phyloP scores from a whole-genome alignment of 2,888 invertebrate species.

The Parascotia fuliginaria region DNA sequence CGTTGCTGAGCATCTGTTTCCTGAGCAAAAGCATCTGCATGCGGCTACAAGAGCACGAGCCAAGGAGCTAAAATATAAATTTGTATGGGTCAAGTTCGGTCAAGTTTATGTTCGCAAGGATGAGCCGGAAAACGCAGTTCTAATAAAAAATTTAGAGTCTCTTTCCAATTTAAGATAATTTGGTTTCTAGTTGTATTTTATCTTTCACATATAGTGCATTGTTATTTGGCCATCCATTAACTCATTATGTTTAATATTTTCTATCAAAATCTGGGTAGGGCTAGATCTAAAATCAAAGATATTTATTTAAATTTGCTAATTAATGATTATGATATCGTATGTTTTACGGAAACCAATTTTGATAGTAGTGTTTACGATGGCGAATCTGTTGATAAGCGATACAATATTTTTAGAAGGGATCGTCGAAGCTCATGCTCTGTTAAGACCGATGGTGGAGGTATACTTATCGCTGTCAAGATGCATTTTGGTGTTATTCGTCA shows the following conservation, averaged over 20 bases:
- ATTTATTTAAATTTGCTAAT: conserved; percentile 11
- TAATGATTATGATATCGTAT: conserved; percentile 17
- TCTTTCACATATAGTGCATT: not conserved
- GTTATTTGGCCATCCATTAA: not conserved
- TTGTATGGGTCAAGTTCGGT: conserved; percentile 8
- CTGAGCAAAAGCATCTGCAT: conserved; percentile 8
- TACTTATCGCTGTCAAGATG: conserved; percentile 11
- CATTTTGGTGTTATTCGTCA: conserved; percentile 24
- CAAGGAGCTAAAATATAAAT: conserved; percentile 1
- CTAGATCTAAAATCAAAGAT: conserved; percentile 4
- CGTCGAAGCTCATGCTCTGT: not conserved
- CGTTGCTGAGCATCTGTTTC: conserved; percentile 9
- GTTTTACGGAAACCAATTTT: conserved; percentile 21
- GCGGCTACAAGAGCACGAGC: not conserved
- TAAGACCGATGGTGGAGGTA: conserved; percentile 22
- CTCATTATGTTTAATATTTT: not conserved
- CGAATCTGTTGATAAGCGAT: conserved; percentile 16
- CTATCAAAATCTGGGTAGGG: conserved; percentile 16
- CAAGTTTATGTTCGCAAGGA: conserved; percentile 10
- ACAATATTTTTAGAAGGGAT: conserved; percentile 17
- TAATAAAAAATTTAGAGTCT: not conserved
- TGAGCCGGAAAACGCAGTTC: not conserved
- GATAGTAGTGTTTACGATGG: conserved; percentile 13
- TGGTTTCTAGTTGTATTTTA: not conserved
- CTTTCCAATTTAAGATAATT: not conserved